These are phyloP conservation scores for Aviceda subcristata DNA, from an alignment of 2,113 vertebrate species.

Conservation along the genomic window DNA sequence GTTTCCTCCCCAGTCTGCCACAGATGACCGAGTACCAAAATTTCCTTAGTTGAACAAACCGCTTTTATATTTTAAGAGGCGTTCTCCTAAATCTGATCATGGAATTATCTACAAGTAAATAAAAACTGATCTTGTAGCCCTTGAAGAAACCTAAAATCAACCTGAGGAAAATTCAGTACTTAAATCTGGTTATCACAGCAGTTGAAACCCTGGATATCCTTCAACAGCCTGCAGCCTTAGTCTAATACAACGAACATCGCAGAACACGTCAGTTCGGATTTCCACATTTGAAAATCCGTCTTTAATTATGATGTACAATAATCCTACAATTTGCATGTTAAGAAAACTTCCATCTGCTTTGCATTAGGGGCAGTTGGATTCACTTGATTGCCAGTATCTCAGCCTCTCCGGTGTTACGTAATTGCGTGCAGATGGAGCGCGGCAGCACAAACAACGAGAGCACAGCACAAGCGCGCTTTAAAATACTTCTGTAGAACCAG, in stretches of 20 bases:
- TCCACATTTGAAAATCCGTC: slow-evolving; percentile 21
- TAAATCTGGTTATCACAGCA: not conserved
- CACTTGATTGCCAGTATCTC: slow-evolving; percentile 57
- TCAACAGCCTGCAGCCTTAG: not conserved
- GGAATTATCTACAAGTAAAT: not conserved
- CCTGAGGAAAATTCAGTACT: not conserved
- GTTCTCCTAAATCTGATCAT: not conserved
- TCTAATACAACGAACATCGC: not conserved
- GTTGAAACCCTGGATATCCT: not conserved
- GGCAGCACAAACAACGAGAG: not conserved
- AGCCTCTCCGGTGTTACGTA: slow-evolving; percentile 47
- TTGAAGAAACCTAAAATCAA: not conserved
- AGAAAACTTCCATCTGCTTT: slow-evolving; percentile 68
- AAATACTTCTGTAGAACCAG: not conserved
- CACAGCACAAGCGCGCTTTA: not conserved
- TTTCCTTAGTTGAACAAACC: not conserved
- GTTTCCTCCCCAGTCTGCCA: not conserved
- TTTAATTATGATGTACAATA: slow-evolving; percentile 50
- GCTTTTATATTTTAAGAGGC: not conserved
- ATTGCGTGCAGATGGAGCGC: slow-evolving; percentile 61
- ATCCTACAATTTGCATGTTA: slow-evolving; percentile 35
- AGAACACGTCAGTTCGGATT: not conserved
- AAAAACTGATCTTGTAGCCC: not conserved
- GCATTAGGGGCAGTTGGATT: slow-evolving; percentile 62
- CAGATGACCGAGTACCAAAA: not conserved